Evolutionary conservation across 2,797 vertebrate genomes (phyloP).

Genomic region (Pristis pectinata): DNA sequence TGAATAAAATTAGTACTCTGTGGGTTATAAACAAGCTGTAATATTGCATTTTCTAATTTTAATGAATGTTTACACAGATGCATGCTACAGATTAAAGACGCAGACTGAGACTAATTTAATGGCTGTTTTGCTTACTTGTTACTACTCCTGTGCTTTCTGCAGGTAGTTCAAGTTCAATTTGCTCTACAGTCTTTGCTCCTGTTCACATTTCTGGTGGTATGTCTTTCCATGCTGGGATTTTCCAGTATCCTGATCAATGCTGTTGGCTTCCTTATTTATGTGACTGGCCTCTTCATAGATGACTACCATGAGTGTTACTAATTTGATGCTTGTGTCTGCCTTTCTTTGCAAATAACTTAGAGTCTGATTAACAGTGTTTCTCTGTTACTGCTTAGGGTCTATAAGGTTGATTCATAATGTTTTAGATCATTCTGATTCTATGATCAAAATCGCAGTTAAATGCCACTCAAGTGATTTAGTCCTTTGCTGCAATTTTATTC

Average conservation of each 20-base stretch:
- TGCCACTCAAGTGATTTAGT: neutral
- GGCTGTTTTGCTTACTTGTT: neutral
- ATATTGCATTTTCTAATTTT: neutral
- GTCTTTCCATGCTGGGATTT: neutral
- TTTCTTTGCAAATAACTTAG: neutral
- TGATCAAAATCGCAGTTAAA: neutral
- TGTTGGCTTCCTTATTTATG: neutral
- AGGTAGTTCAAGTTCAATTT: slow-evolving; percentile 32
- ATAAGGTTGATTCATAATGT: neutral
- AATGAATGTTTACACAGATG: neutral
- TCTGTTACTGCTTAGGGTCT: neutral
- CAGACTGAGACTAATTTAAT: neutral
- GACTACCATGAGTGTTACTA: neutral
- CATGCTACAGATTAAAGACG: neutral
- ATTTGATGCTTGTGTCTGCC: neutral
- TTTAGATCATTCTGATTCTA: neutral
- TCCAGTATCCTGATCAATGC: neutral
- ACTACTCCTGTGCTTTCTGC: neutral
- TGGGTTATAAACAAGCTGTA: neutral
- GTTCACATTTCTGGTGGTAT: slow-evolving; percentile 25
- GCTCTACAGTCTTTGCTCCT: slow-evolving; percentile 31
- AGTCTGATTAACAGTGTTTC: neutral
- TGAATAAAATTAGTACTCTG: neutral
- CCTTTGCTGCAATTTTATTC: neutral
- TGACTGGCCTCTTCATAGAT: neutral